Evolutionary conservation across 2,888 invertebrate species (phyloP), one percentile per base, ranked within the genome.

Genomic region (Morinoia aosen): DNA sequence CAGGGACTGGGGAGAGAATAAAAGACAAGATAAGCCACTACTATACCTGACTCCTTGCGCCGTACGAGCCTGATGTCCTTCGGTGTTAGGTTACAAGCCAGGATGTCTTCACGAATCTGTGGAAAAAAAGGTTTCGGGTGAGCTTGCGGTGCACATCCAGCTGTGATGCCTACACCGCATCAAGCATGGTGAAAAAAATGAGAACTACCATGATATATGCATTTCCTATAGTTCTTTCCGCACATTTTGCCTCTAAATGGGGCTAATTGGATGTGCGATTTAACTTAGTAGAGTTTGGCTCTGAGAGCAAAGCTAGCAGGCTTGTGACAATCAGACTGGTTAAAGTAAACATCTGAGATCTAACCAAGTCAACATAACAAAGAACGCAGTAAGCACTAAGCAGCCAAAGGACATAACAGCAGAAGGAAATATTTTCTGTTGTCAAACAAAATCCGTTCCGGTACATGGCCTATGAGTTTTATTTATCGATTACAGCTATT

Each of bases 11-110:
- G 76, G 76, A 76, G 76, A 76, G 76, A 16, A 76, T 33, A 76
- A 76, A 76, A 19, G 76, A 7, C 33, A 16, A 1, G 76, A 76
- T 76, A 33, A 76, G 76, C 25, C 76, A 76, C 19, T 76, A 90
- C 90, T 97, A 97, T 98, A 98, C 98, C 98, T 98, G 98, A 98
- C 97, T 98, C 98, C 97, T 98, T 98, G 97, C 98, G 98, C 97
- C 98, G 98, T 97, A 99, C 98, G 90, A 99, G 97, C 93, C 99
- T 98, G 97, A 99, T 98, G 97, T 98, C 98, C 97, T 98, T 98
- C 4, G 98, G 98, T 97, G 98, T 98, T 96, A 98, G 97, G 96
- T 98, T 98, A 97, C 98, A 98, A 97, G 98, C 98, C 97, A 98
- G 98, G 97, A 98, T 98, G 97, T 98, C 98, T 97, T 98, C 98